These are phyloP conservation scores for Perdita meconis DNA, from an alignment of 2,888 invertebrate species.

Conservation along the genomic window DNA sequence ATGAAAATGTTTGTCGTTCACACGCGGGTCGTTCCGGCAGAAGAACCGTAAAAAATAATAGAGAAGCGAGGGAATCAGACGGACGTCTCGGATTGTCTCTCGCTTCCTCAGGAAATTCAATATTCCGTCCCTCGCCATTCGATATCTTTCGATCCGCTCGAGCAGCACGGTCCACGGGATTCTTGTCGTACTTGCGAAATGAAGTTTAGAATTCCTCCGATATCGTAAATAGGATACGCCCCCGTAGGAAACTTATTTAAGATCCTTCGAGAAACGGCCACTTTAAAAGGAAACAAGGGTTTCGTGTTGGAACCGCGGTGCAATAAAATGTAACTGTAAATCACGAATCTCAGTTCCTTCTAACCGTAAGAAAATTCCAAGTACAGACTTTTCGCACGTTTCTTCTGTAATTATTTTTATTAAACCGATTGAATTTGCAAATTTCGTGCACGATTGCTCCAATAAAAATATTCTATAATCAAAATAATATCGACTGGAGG, in stretches of 20 bases:
- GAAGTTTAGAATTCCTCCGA: slow-evolving; percentile 55
- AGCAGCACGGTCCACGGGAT: slow-evolving; percentile 46
- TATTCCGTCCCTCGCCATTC: slow-evolving; percentile 58
- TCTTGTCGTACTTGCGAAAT: slow-evolving; percentile 58
- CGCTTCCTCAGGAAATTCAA: slow-evolving; percentile 63
- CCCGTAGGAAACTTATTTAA: slow-evolving; percentile 38
- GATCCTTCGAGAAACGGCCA: background rate
- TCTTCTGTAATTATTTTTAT: too few species aligned
- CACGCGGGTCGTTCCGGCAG: slow-evolving; percentile 14
- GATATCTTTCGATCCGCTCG: slow-evolving; percentile 59
- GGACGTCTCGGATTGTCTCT: slow-evolving; percentile 47
- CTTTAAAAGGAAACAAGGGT: background rate
- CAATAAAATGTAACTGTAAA: slow-evolving; percentile 12
- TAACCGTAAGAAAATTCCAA: too few species aligned
- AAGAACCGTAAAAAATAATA: background rate
- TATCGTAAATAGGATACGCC: slow-evolving; percentile 49
- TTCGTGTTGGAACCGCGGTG: slow-evolving; percentile 4
- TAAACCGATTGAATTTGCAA: too few species aligned
- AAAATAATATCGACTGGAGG: too few species aligned
- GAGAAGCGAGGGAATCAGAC: slow-evolving; percentile 32
- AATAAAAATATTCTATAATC: too few species aligned
- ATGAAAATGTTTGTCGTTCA: slow-evolving; percentile 3
- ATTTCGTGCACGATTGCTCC: too few species aligned
- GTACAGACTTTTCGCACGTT: too few species aligned
- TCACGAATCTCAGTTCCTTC: too few species aligned